phyloP scores from a whole-genome alignment of 2,113 vertebrate genomes.

The Siphamia tubifer region DNA sequence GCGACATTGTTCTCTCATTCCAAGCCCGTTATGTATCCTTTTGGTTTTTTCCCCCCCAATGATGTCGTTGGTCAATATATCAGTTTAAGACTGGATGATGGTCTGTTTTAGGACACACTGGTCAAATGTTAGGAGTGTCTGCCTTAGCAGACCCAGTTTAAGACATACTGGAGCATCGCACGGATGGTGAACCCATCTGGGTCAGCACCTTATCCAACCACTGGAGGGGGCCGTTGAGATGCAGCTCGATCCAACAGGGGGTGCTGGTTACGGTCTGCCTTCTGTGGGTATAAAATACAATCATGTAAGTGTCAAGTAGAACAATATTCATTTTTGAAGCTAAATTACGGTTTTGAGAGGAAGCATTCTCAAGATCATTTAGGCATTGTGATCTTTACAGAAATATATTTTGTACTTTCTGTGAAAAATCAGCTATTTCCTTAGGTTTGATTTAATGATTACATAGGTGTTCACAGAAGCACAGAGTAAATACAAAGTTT shows the following conservation, averaged over 20 bases:
- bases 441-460: too few relatives aligned
- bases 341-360: too few relatives aligned
- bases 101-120: conserved; percentile 31
- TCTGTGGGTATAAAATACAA: conserved; percentile 68
- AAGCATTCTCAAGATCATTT: too few relatives aligned
- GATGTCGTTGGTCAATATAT: conserved; percentile 19
- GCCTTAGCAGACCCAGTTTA: conserved; percentile 69
- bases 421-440: too few relatives aligned
- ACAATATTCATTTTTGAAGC: too few relatives aligned
- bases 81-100: conserved; percentile 37
- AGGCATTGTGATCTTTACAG: too few relatives aligned
- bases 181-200: conserved; percentile 98
- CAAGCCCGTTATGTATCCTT: neutral
- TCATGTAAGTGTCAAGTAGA: neutral
- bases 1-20: conserved; percentile 1
- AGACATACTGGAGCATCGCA: conserved; percentile 98
- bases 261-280: conserved; percentile 98
- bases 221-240: conserved; percentile 96
- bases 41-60: neutral
- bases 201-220: conserved; percentile 99
- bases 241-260: conserved; percentile 98
- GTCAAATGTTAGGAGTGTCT: conserved; percentile 1
- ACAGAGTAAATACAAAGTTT: too few relatives aligned
- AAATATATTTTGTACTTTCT: too few relatives aligned
- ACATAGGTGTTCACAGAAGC: too few relatives aligned